Evolutionary conservation across 2,888 invertebrate genomes (phyloP).

Genomic region (Tetramorium bicarinatum): DNA sequence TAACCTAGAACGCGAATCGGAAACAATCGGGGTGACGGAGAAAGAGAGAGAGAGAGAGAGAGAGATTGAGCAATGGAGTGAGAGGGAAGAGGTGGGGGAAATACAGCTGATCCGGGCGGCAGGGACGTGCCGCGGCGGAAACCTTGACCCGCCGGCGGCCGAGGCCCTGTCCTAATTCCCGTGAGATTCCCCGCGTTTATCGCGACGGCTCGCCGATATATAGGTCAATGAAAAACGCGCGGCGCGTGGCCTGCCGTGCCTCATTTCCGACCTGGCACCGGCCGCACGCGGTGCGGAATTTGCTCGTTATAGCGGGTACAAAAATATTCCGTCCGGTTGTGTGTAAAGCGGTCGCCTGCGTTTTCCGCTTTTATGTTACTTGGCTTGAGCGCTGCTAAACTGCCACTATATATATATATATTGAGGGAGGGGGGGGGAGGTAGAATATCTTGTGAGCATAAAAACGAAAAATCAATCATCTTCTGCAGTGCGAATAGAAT

Average conservation of each 20-base stretch:
- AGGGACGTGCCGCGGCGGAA: constrained; percentile 76
- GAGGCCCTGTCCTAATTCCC: constrained; percentile 84
- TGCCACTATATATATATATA: background rate
- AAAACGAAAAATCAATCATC: constrained; percentile 41
- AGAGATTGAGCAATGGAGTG: background rate
- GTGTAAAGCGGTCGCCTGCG: background rate
- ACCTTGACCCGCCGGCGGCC: constrained; percentile 83
- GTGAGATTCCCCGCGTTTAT: constrained; percentile 60
- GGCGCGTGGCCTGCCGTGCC: background rate
- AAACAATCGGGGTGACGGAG: constrained; percentile 61
- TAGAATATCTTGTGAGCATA: background rate
- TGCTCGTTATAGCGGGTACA: background rate
- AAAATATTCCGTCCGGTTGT: constrained; percentile 16
- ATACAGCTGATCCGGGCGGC: constrained; percentile 79
- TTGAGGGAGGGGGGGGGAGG: too few relatives aligned
- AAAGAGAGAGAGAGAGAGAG: constrained; percentile 13
- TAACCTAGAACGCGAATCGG: constrained; percentile 77
- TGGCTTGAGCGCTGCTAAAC: constrained; percentile 19
- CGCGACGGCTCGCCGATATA: constrained; percentile 57
- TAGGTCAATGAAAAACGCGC: constrained; percentile 62
- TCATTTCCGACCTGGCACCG: constrained; percentile 24
- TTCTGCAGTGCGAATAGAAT: background rate
- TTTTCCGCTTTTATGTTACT: background rate
- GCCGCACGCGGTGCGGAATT: background rate
- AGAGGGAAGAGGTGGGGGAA: constrained; percentile 5